Evolutionary conservation across 1,140 invertebrate species (phyloP), one percentile per base, ranked within the genome.

Genomic region (Leptinotarsa undecemlineata): DNA sequence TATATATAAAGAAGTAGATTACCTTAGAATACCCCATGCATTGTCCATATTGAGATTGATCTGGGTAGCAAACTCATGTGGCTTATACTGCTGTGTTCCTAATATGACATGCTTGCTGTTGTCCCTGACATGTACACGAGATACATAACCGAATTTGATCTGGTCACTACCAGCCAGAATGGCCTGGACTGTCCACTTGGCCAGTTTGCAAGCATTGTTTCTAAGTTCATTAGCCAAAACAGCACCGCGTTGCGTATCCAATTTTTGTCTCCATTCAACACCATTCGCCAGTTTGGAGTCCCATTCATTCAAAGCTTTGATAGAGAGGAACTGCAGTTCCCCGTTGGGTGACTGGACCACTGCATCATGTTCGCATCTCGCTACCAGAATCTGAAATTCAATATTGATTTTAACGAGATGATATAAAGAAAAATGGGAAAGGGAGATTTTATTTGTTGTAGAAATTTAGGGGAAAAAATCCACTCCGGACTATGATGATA

Each of bases 31-130:
- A 75, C 98, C 98, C 98, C 98, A 99, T 2, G 95, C 97, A 86
- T 99, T 99, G 84, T 99, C 98, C 96, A 99, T 98, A 83, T 98
- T 99, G 76, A 99, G 86, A 88, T 98, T 99, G 81, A 99, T 99
- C 87, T 99, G 98, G 4, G 94, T 96, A 8, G 98, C 98, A 86
- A 99, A 99, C 87, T 99, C 98, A 81, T 94, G 92, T 3, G 98
- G 98, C 83, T 98, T 98, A 86, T 98, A 99, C 85, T 99, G 98
- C 85, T 99, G 98, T 4, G 97, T 99, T 33, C 98, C 98, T 48
- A 99, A 88, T 76, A 99, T 98, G 15, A 98, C 96, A 84, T 99
- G 98, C 76, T 97, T 96, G 62, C 95, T 93, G 47, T 97, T 96
- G 86, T 99, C 98, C 60, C 96, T 90, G 1, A 96, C 92, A 84